Evolutionary conservation across 2,797 vertebrate genomes (phyloP), one percentile per base, ranked within the genome.

Genomic region (Rhyacichthys aspro): DNA sequence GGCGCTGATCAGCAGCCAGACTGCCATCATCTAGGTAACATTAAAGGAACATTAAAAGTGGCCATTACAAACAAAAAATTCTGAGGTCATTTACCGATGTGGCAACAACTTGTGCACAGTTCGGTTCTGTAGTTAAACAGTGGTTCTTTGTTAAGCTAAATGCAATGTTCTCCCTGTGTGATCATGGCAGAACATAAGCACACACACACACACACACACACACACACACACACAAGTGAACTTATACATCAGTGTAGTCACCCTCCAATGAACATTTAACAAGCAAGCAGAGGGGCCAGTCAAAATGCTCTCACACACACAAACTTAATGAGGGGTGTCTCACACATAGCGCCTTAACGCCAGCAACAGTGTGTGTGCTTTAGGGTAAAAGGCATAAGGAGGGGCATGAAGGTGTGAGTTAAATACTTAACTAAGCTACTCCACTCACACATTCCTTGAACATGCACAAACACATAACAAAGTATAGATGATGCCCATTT

Each of bases 61-160:
- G 11, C 37, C 11, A 37, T 52, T 19, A 18, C 32, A 16, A 34
- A 37, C 34, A 37, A 34, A 9, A 49, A 16, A 17, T 36, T 9
- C n/a, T 16, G 4, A 69, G 32, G 28, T 55, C 60, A 57, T 36
- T 28, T 7, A 18, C 32, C 43, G 45, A 63, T 55, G 36, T 46
- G 4, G 37, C 47, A 28, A 28, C 23, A 28, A 28, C 23, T 28
- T 2, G 4, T 5, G 23, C 3, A 28, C 23, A 28, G 23, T 28
- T 28, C 4, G 23, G 23, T 28, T 28, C 23, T 28, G 1, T 34
- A 23, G 66, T 64, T 38, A 72, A 93, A 94, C 92, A 94, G 86
- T 83, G 85, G 84, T 33, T 84, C 89, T 91, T 94, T 94, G 93
- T 94, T 85, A 14, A 82, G 76, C 59, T 67, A 67, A 77, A 72